phyloP scores from a whole-genome alignment of 2,113 vertebrate species.

The Synodontis membranacea region DNA sequence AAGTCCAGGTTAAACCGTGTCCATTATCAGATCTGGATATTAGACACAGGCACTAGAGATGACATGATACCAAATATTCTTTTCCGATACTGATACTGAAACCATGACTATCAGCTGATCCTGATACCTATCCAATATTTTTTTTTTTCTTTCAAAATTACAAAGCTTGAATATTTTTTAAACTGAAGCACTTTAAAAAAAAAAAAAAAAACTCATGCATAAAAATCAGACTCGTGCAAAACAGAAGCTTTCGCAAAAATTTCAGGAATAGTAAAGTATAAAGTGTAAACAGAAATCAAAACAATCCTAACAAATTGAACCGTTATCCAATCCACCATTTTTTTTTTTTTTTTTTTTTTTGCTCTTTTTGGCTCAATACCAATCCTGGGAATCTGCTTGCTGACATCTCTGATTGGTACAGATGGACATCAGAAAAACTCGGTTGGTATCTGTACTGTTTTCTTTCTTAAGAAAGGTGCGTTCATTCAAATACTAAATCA shows the following conservation, averaged over 20 bases:
- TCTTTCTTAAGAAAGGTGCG: not conserved
- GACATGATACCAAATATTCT: not conserved
- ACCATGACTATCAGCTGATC: not conserved
- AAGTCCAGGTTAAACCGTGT: not conserved
- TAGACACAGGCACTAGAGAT: not conserved
- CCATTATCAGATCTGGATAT: not conserved
- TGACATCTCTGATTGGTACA: not conserved
- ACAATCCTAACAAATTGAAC: not conserved
- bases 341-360: not conserved
- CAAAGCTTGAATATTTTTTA: not conserved
- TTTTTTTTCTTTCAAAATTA: not conserved
- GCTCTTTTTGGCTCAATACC: not conserved
- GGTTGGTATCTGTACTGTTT: not conserved
- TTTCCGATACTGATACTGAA: not conserved
- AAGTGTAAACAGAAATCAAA: not conserved
- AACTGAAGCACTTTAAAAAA: not conserved
- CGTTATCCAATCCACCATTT: not conserved
- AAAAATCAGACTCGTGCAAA: not conserved
- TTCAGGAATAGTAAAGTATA: not conserved
- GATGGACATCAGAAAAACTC: not conserved
- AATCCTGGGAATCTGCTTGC: not conserved
- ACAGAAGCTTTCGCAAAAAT: not conserved
- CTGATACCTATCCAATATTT: not conserved
- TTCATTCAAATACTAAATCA: not conserved
- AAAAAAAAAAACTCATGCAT: no score